Base-by-base conservation (phyloP, 2,113 vertebrate species). In the Notiomystis cincta region DNA sequence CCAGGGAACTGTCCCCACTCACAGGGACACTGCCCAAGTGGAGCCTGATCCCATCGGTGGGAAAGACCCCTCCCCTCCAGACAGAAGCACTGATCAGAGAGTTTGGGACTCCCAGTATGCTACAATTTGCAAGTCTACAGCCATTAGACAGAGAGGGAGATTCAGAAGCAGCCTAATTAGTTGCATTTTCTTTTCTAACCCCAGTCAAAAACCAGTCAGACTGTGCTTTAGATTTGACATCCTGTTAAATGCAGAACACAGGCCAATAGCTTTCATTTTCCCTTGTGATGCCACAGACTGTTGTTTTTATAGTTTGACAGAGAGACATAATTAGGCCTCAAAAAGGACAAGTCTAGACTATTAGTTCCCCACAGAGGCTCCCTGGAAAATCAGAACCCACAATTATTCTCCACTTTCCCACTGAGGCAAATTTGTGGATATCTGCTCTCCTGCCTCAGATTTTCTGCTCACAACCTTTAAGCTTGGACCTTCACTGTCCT, bases 291-390 rank as follows among this genome's bases (percentile, higher is more conserved):
- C 61, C 90, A 81, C 67, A 93, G 78, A 82, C 45, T 83, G 89
- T 89, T 95, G 85, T 95, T 95, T 93, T 91, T 83, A 83, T 72
- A 60, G 72, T 88, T 96, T 96, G 93, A 97, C 85, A 96, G 87
- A 95, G 80, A 91, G 86, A 95, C 75, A 86, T 97, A 98, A 98
- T 97, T 97, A 97, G 93, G 90, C 82, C 95, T 97, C 90, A 89
- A 60, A 97, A 97, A 96, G 64, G 87, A 97, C 70, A 96, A 94
- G 96, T 87, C 96, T 83, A 92, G 92, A 93, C 47, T 51, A 92
- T 89, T 88, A 93, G 85, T 93, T 84, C 78, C 73, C 76, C 58
- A 92, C 66, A 88, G 92, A 93, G 92, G 90, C 88, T 92, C 93
- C 76, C 86, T 73, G 86, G 90, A 96, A 97, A 97, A 97, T 95